Percentiles rank a stretch among this genome's conserved stretches.
These are phyloP conservation scores for Yponomeuta sedellus DNA, from an alignment of 2,888 invertebrate species.

Conservation along the genomic window DNA sequence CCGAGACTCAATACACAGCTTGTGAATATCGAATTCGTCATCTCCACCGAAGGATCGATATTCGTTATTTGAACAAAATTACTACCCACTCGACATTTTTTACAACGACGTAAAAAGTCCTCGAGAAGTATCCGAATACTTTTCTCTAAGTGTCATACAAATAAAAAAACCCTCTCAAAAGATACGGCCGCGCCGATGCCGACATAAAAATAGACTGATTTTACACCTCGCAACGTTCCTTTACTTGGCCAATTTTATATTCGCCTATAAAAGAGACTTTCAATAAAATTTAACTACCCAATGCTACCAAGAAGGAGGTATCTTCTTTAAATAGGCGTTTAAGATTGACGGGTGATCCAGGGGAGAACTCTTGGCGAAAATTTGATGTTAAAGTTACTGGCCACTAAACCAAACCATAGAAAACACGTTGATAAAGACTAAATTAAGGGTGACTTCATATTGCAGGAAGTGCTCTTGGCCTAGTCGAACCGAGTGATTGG, in stretches of 20 bases:
- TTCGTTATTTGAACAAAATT: slow-evolving; percentile 11
- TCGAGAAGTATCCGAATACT: slow-evolving; percentile 35
- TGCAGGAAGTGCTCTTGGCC: too few relatives aligned
- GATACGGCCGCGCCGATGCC: slow-evolving; percentile 43
- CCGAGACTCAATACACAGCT: not conserved
- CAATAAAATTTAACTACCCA: slow-evolving; percentile 63
- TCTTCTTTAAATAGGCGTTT: slow-evolving; percentile 1
- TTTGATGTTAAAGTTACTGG: too few relatives aligned
- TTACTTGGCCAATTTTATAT: slow-evolving; percentile 53
- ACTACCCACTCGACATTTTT: slow-evolving; percentile 11
- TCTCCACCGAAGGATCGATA: not conserved
- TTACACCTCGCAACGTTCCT: slow-evolving; percentile 59
- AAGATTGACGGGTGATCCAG: not conserved
- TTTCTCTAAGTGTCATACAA: slow-evolving; percentile 52
- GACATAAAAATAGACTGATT: slow-evolving; percentile 67
- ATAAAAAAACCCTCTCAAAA: slow-evolving; percentile 62
- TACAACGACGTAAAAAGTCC: slow-evolving; percentile 28
- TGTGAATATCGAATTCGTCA: not conserved
- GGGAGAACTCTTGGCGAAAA: not conserved
- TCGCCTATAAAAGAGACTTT: slow-evolving; percentile 53
- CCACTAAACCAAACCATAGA: not conserved
- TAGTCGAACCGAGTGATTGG: too few relatives aligned
- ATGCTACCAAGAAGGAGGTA: not conserved
- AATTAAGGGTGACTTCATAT: too few relatives aligned
- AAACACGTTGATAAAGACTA: not conserved